Percentiles rank a stretch among this genome's conserved stretches.
phyloP scores from a whole-genome alignment of 2,113 vertebrate species.

The Callospermophilus lateralis region DNA sequence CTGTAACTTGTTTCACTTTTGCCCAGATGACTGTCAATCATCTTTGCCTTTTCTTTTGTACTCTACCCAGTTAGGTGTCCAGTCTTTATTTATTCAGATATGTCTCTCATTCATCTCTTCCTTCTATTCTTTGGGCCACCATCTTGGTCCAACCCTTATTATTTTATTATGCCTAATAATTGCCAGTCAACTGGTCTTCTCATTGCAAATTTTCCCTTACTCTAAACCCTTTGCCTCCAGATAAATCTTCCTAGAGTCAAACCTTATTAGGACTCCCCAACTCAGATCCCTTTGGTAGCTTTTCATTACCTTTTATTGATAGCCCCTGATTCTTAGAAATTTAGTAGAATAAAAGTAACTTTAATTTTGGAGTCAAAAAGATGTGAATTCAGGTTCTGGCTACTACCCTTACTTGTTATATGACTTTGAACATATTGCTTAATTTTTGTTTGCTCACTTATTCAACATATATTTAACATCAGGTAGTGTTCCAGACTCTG shows the following conservation, averaged over 20 bases:
- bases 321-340: background rate
- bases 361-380: slow-evolving; percentile 42
- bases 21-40: background rate
- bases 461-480: background rate
- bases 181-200: background rate
- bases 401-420: background rate
- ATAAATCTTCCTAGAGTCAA: background rate
- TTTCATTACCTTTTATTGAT: background rate
- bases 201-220: background rate
- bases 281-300: background rate
- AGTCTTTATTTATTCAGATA: background rate
- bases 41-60: slow-evolving; percentile 7
- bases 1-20: background rate
- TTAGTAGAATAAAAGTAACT: background rate
- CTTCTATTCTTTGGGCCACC: background rate
- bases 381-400: background rate
- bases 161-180: background rate
- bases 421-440: slow-evolving; percentile 38
- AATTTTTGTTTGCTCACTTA: slow-evolving; percentile 48
- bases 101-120: background rate
- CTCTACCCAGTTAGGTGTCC: background rate
- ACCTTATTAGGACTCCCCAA: background rate
- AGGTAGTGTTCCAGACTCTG: background rate
- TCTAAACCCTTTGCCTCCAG: background rate
- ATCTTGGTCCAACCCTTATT: background rate